phyloP scores from a whole-genome alignment of 2,113 vertebrate species.

The Motacilla alba region DNA sequence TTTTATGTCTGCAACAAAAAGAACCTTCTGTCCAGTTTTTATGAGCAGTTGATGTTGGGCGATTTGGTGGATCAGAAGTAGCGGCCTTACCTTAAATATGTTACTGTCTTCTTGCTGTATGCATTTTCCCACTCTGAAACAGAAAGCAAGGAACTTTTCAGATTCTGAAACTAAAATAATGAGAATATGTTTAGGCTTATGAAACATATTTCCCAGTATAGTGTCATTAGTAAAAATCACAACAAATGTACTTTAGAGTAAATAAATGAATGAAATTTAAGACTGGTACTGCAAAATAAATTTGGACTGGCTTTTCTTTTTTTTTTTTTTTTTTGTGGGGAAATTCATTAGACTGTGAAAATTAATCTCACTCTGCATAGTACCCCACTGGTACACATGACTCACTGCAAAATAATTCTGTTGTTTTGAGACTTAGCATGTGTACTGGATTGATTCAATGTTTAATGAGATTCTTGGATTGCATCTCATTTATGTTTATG shows the following conservation, averaged over 20 bases:
- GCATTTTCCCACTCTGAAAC: not conserved
- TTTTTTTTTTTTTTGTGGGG: not conserved
- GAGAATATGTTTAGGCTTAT: not conserved
- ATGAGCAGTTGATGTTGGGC: not conserved
- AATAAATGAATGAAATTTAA: conserved; percentile 53
- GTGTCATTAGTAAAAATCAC: not conserved
- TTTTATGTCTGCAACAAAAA: not conserved
- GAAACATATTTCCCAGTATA: not conserved
- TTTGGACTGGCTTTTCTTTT: not conserved
- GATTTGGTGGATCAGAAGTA: not conserved
- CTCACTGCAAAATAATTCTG: conserved; percentile 38
- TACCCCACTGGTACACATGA: not conserved
- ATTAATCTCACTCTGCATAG: conserved; percentile 28
- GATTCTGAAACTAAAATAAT: not conserved
- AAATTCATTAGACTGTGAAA: conserved; percentile 49
- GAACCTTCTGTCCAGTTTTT: not conserved
- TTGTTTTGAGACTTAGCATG: not conserved
- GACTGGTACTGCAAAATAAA: conserved; percentile 33
- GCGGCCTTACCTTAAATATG: not conserved
- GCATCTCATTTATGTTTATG: conserved; percentile 54
- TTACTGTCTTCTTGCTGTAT: not conserved
- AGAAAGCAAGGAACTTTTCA: not conserved
- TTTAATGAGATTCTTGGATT: conserved; percentile 58
- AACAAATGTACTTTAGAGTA: not conserved
- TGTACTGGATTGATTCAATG: conserved; percentile 49